Conservation (phyloP, 2,797 vertebrate genomes). For the Phataginus tetradactyla region DNA sequence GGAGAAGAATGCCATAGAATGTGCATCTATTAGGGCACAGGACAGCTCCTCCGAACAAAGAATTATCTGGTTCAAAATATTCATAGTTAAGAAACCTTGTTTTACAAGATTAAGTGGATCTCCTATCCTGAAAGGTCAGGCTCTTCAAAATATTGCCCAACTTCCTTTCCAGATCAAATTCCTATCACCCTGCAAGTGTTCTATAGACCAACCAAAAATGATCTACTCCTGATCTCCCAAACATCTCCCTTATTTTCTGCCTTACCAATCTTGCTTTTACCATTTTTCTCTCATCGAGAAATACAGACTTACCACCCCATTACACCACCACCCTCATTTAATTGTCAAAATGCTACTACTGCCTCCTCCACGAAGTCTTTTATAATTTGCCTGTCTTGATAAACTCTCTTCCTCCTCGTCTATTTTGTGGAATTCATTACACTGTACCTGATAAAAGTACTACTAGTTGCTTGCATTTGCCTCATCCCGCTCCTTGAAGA, state of each 20-base stretch:
- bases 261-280: background rate
- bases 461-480: background rate
- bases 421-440: background rate
- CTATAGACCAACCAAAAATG: background rate
- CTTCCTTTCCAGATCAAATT: slow-evolving; percentile 1
- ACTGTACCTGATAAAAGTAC: background rate
- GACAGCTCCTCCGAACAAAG: background rate
- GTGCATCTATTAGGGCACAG: background rate
- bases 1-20: background rate
- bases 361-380: background rate
- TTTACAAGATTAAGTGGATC: background rate
- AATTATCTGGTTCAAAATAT: background rate
- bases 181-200: background rate
- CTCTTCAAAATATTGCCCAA: background rate
- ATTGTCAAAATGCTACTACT: background rate
- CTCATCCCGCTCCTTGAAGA: background rate
- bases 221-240: background rate
- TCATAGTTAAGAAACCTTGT: background rate
- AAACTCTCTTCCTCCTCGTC: background rate
- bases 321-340: no score
- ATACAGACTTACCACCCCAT: background rate
- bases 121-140: background rate
- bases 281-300: background rate
- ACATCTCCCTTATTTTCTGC: background rate
- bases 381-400: background rate